Conservation (phyloP, 2,888 invertebrate genomes). For the Oeneis ivallda region DNA sequence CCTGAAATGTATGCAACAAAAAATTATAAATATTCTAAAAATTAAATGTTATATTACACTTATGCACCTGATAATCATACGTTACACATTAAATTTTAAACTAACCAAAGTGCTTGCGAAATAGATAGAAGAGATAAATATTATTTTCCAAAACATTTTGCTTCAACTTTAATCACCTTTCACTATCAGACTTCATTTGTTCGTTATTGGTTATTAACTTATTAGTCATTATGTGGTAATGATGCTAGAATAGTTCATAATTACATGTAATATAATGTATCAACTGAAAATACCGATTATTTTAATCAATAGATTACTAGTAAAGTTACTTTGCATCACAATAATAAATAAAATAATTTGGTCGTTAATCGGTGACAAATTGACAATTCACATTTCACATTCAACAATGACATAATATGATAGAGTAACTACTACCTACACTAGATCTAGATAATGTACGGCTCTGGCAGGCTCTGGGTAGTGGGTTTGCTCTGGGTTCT, state of each 20-base stretch:
- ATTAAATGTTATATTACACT: not conserved
- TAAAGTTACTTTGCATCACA: too few species aligned
- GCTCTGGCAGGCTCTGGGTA: too few species aligned
- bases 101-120: conserved; percentile 21
- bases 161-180: conserved; percentile 20
- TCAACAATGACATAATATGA: too few species aligned
- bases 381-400: too few species aligned
- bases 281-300: not conserved
- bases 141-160: conserved; percentile 27
- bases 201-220: not conserved
- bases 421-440: too few species aligned
- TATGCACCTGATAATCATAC: not conserved
- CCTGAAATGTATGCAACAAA: conserved; percentile 60
- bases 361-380: too few species aligned
- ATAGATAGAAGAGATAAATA: conserved; percentile 23
- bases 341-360: too few species aligned
- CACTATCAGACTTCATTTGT: conserved; percentile 14
- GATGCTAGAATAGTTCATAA: not conserved
- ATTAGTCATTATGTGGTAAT: not conserved
- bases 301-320: too few species aligned
- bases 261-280: too few species aligned
- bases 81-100: conserved; percentile 6
- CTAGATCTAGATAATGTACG: too few species aligned
- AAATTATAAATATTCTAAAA: not conserved
- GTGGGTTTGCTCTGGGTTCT: too few species aligned